Conservation (phyloP, 1,140 invertebrate genomes). For the Oreohelix idahoensis region DNA sequence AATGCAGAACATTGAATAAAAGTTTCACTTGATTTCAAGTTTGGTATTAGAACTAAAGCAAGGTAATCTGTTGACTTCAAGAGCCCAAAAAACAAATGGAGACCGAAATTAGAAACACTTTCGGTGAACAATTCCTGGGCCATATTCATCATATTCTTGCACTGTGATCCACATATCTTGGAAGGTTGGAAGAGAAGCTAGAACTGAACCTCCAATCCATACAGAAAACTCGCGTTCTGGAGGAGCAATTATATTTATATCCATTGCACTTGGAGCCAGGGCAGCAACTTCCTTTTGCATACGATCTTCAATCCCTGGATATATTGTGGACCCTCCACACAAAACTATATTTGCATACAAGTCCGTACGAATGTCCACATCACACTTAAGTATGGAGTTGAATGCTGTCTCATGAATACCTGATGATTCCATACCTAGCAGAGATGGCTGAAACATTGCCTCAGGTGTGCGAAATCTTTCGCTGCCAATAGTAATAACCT, state of each 20-base stretch:
- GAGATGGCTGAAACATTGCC: slow-evolving; percentile 82
- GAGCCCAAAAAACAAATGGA: background rate
- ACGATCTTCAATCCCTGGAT: slow-evolving; percentile 76
- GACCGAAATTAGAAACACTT: slow-evolving; percentile 1
- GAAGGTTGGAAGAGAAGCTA: slow-evolving; percentile 64
- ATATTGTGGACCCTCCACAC: slow-evolving; percentile 89
- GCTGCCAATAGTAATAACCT: slow-evolving; percentile 85
- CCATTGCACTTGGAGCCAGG: slow-evolving; percentile 69
- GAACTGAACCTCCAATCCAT: slow-evolving; percentile 73
- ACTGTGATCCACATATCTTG: slow-evolving; percentile 76
- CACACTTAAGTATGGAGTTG: slow-evolving; percentile 83
- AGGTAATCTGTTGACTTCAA: background rate
- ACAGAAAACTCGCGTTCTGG: slow-evolving; percentile 69
- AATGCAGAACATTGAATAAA: background rate
- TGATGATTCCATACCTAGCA: slow-evolving; percentile 64
- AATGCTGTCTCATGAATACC: slow-evolving; percentile 78
- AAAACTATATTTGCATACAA: slow-evolving; percentile 90
- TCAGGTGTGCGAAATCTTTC: slow-evolving; percentile 71
- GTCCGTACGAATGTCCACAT: slow-evolving; percentile 78
- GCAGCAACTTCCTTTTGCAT: slow-evolving; percentile 73
- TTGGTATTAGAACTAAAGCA: background rate
- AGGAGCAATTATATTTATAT: slow-evolving; percentile 67
- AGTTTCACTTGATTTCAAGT: background rate
- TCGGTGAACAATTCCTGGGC: slow-evolving; percentile 8
- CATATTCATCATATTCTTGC: slow-evolving; percentile 24